phyloP scores from a whole-genome alignment of 2,888 invertebrate genomes.

The Nymphalis polychloros region DNA sequence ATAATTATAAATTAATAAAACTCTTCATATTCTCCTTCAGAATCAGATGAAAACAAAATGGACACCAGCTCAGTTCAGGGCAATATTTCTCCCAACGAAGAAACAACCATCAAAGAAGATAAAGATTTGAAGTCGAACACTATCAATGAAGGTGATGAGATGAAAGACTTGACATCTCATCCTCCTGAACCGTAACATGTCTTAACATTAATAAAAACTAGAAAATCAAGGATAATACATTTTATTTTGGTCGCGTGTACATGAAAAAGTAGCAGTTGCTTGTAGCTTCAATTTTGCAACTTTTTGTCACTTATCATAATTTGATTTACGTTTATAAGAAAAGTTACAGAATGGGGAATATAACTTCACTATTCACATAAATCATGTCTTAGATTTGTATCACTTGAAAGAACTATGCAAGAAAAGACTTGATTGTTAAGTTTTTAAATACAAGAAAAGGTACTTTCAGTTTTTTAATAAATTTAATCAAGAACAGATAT shows the following conservation, averaged over 20 bases:
- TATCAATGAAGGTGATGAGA: background rate
- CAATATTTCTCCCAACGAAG: constrained; percentile 5
- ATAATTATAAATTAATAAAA: too few species aligned
- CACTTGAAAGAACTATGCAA: too few species aligned
- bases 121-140: background rate
- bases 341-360: too few species aligned
- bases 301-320: too few species aligned
- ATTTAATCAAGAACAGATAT: too few species aligned
- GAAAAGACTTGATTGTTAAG: too few species aligned
- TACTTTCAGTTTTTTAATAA: too few species aligned
- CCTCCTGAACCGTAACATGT: background rate
- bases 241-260: background rate
- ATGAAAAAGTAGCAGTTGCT: background rate
- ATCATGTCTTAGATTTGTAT: too few species aligned
- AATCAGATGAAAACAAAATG: constrained; percentile 48
- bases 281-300: background rate
- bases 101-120: constrained; percentile 6
- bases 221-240: constrained; percentile 4
- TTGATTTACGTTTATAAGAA: too few species aligned
- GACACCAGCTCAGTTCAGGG: constrained; percentile 41
- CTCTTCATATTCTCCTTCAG: constrained; percentile 34
- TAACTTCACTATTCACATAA: too few species aligned
- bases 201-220: background rate
- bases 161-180: background rate
- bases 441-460: too few species aligned